These are phyloP conservation scores for Tribolium freemani DNA, from an alignment of 2,888 invertebrate species.

Conservation along the genomic window DNA sequence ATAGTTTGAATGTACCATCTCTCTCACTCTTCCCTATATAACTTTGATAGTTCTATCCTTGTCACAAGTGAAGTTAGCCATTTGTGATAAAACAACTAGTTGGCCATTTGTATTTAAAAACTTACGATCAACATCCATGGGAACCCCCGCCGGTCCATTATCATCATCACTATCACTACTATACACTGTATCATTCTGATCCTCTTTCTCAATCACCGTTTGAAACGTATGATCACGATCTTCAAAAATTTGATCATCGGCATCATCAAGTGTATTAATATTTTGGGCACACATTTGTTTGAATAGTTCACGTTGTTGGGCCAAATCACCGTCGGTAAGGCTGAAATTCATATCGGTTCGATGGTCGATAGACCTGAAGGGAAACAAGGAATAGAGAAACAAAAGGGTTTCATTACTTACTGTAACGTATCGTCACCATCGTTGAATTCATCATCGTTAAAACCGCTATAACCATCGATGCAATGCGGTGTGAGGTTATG, in stretches of 20 bases:
- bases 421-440: constrained; percentile 72
- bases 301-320: constrained; percentile 72
- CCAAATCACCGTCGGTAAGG: constrained; percentile 68
- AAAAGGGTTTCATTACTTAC: constrained; percentile 63
- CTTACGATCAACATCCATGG: constrained; percentile 69
- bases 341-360: constrained; percentile 66
- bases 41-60: too few species aligned
- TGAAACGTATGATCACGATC: constrained; percentile 69
- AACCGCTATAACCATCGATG: constrained; percentile 73
- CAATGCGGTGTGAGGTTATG: constrained; percentile 75
- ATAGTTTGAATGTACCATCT: too few species aligned
- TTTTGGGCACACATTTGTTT: constrained; percentile 71
- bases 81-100: too few species aligned
- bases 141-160: constrained; percentile 63
- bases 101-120: constrained; percentile 21
- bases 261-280: constrained; percentile 64
- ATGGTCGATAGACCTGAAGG: constrained; percentile 61
- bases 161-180: constrained; percentile 70
- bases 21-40: too few species aligned
- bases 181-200: constrained; percentile 64
- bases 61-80: too few species aligned
- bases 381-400: constrained; percentile 1
- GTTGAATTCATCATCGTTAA: constrained; percentile 75
- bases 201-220: constrained; percentile 68
- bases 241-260: constrained; percentile 68